Evolutionary conservation across 2,888 invertebrate genomes (phyloP).

Genomic region (Apoda limacodes): DNA sequence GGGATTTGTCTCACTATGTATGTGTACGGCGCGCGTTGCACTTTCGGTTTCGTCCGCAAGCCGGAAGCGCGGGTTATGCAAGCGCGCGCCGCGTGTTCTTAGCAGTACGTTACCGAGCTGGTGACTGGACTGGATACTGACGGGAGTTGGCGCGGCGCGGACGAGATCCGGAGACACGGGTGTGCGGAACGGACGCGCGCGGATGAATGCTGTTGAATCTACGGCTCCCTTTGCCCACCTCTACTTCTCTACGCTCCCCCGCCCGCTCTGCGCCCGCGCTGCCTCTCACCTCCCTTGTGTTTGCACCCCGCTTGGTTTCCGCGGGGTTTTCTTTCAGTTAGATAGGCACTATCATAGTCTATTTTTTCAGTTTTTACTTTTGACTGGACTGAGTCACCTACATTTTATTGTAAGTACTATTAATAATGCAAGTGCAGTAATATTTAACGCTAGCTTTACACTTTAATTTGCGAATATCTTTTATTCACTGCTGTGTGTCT

Average conservation of each 20-base stretch:
- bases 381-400: too few relatives aligned
- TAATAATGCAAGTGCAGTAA: too few relatives aligned
- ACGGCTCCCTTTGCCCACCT: conserved; percentile 23
- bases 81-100: too few relatives aligned
- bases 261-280: conserved; percentile 9
- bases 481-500: too few relatives aligned
- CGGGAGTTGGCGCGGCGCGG: conserved; percentile 25
- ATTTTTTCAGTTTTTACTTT: too few relatives aligned
- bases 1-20: conserved; percentile 3
- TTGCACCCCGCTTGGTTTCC: too few relatives aligned
- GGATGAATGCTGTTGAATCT: conserved; percentile 20
- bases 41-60: conserved; percentile 13
- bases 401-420: too few relatives aligned
- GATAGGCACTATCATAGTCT: too few relatives aligned
- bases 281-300: too few relatives aligned
- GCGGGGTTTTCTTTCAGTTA: too few relatives aligned
- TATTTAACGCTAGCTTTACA: too few relatives aligned
- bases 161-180: conserved; percentile 34
- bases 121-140: conserved; percentile 24
- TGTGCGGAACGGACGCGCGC: conserved; percentile 40
- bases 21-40: conserved; percentile 1
- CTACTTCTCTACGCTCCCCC: conserved; percentile 14
- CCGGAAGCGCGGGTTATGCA: conserved; percentile 15
- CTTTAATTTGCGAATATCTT: too few relatives aligned
- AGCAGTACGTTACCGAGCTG: conserved; percentile 46